Evolutionary conservation across 2,113 vertebrate species (phyloP), one percentile per base, ranked within the genome.

Genomic region (Amblyornis subalaris): DNA sequence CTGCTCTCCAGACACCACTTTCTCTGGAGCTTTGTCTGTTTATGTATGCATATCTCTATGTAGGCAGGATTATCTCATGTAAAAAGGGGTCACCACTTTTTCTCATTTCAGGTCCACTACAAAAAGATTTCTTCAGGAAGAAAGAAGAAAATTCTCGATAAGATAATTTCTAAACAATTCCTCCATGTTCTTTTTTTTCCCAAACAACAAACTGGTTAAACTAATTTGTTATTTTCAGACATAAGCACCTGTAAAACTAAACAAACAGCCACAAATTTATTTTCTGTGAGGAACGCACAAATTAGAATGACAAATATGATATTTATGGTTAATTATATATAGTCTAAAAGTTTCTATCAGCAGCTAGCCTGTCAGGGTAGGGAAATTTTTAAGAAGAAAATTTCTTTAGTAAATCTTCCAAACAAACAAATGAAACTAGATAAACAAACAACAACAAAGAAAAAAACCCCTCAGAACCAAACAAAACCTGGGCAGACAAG

Each of bases 391-490:
- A 73, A 78, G 3, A 50, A 14, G 3, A 3, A 66, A 21, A 45
- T 81, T 69, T 79, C 6, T 17, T 73, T 76, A 29, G 12, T 20
- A 14, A 26, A 69, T 4, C 3, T 2, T 2, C 3, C 6, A 51
- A 25, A 9, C 1, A 40, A 65, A 15, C 6, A 62, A 57, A 33
- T 6, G 28, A 15, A 50, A 18, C 8, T 22, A 45, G 21, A 21
- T 0, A 47, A 48, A 53, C 22, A 22, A 54, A 11, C 12, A 60
- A 24, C 8, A 57, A 16, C 10, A 50, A 33, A 13, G 21, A 22
- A 13, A 50, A 33, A 0, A 36, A 29, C 17, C 0, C 21, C 12
- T 61, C 8, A 57, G 7, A 79, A 65, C 1, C 0, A 2, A 33
- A 18, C 0, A 75, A 86, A 93, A 35, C 3, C 16, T 57, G 9